phyloP scores from a whole-genome alignment of 2,797 vertebrate genomes.

The Pangasius sanitwongsei region DNA sequence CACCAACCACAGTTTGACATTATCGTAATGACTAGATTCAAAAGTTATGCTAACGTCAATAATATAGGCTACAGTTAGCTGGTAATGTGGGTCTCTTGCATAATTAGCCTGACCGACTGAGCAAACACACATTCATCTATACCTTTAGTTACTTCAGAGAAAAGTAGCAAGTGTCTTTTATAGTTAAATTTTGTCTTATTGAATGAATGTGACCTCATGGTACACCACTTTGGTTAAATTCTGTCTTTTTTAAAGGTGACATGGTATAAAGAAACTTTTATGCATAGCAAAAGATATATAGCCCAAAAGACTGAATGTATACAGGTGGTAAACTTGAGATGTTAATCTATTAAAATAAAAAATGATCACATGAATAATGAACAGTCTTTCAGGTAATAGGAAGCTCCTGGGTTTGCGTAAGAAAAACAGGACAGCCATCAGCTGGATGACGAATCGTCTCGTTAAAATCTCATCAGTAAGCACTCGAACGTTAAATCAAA shows the following conservation, averaged over 20 bases:
- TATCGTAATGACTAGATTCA: not conserved
- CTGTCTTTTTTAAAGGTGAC: not conserved
- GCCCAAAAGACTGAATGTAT: not conserved
- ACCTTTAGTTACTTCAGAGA: not conserved
- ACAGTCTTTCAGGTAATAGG: constrained; percentile 2
- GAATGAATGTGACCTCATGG: not conserved
- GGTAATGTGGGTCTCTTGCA: not conserved
- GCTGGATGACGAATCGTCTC: constrained; percentile 50
- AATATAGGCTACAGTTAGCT: not conserved
- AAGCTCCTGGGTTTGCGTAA: constrained; percentile 13
- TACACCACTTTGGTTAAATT: not conserved
- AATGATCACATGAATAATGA: constrained; percentile 35
- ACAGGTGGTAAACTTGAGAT: not conserved
- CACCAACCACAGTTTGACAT: not conserved
- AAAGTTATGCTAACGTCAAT: not conserved
- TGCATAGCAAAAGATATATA: not conserved
- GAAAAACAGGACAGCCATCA: constrained; percentile 25
- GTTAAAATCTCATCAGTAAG: constrained; percentile 57
- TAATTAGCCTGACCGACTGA: not conserved
- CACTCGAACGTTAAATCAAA: constrained; percentile 11
- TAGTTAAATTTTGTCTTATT: not conserved
- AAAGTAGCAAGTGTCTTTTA: not conserved
- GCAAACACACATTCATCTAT: not conserved
- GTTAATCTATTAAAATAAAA: not conserved
- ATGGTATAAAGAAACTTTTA: not conserved